phyloP scores from a whole-genome alignment of 2,888 invertebrate genomes.

The Apamea sordens region DNA sequence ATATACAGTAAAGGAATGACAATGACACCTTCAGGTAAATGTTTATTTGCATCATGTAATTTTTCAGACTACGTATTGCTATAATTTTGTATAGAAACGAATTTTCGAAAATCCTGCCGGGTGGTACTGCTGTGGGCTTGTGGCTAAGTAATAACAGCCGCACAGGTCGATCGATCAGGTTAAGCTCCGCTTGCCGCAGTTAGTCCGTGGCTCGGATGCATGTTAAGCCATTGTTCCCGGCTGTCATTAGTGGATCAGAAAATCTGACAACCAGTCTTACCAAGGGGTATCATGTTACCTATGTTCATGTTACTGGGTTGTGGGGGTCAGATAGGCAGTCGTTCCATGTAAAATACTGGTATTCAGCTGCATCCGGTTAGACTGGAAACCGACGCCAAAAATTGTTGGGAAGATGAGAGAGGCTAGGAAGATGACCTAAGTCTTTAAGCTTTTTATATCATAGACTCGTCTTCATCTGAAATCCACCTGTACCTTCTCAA shows the following conservation, averaged over 20 bases:
- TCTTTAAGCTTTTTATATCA: neutral
- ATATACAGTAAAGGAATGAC: neutral
- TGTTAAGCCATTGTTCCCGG: neutral
- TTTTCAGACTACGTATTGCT: neutral
- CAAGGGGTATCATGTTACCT: neutral
- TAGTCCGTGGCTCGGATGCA: neutral
- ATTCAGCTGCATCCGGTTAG: neutral
- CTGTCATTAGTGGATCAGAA: neutral
- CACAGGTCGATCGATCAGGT: neutral
- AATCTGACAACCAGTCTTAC: neutral
- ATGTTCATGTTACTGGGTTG: neutral
- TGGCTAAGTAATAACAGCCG: neutral
- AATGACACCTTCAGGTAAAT: neutral
- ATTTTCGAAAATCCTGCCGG: neutral
- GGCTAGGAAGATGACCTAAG: neutral
- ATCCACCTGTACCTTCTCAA: neutral
- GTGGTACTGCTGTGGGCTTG: neutral
- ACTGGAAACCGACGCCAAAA: neutral
- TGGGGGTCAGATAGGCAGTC: neutral
- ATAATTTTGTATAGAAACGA: neutral
- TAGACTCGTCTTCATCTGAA: slow-evolving; percentile 10
- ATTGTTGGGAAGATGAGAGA: neutral
- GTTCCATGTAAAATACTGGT: neutral
- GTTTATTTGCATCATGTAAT: neutral
- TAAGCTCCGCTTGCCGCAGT: neutral